These are phyloP conservation scores for Amblyjoppa proteus DNA, from an alignment of 2,888 invertebrate species.

Conservation along the genomic window DNA sequence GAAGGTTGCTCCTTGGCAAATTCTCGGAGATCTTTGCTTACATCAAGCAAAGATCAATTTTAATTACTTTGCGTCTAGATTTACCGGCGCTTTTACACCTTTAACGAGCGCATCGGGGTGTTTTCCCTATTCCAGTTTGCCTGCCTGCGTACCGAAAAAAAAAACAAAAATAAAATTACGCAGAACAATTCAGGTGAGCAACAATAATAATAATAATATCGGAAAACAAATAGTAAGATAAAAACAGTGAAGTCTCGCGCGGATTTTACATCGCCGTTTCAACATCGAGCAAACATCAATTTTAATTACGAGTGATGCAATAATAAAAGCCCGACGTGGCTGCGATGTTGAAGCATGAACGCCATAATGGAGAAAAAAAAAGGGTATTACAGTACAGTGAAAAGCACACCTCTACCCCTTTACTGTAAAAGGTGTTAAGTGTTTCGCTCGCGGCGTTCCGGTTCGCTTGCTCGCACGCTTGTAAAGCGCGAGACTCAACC, in stretches of 20 bases:
- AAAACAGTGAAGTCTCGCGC: background rate
- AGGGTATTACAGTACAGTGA: constrained; percentile 16
- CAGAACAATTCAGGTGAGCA: no score
- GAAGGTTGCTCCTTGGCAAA: no score
- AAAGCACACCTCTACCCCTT: constrained; percentile 48
- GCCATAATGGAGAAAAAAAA: constrained; percentile 11
- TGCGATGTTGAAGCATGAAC: constrained; percentile 8
- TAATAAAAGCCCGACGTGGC: constrained; percentile 13
- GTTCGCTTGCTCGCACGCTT: constrained; percentile 54
- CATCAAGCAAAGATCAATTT: no score
- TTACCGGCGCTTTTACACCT: no score
- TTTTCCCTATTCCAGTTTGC: no score
- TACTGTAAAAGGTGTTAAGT: constrained; percentile 55
- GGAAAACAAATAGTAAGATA: no score
- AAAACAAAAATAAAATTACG: no score
- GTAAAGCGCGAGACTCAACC: constrained; percentile 54
- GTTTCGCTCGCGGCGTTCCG: constrained; percentile 60
- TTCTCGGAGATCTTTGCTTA: no score
- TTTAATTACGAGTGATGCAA: background rate
- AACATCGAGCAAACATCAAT: background rate
- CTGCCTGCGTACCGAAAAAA: no score
- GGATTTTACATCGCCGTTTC: background rate
- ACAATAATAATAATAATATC: no score
- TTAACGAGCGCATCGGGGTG: no score
- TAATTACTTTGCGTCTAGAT: no score